Base-by-base conservation (phyloP, 2,797 vertebrate species). In the Carapus acus region DNA sequence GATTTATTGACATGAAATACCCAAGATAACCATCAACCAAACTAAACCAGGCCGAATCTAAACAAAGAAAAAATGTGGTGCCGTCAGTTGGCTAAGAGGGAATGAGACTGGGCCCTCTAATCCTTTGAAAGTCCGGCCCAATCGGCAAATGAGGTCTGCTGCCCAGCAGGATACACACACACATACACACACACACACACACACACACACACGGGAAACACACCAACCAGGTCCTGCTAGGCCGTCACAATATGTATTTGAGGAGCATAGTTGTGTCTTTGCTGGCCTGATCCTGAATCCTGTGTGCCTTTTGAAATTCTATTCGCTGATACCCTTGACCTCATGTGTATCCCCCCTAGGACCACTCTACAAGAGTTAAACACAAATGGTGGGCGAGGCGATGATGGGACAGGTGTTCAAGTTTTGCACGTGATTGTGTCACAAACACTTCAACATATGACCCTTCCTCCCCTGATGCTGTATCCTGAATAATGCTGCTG, bases 221-320 rank as follows among this genome's bases (percentile, higher is more conserved):
- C 46, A 62, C n/a, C 24, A 49, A 12, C 62, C 43, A n/a, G n/a
- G n/a, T n/a, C n/a, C n/a, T n/a, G n/a, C n/a, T n/a, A n/a, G n/a
- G 27, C 27, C 6, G 6, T 29, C 27, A 29, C 11, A 11, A 29
- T 29, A 6, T 63, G 39, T 53, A 38, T 54, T 58, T 55, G 54
- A 45, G 62, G 45, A 42, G 58, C 18, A 48, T 9, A 19, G 48
- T 3, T 6, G 41, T 59, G 56, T 50, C 56, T 21, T 62, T 54
- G 53, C 31, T 59, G 58, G 49, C 15, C 65, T 73, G 71, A 57
- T 73, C 58, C 60, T 64, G 45, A 65, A 63, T 72, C 36, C 51
- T 67, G 54, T 44, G 43, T 31, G 53, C 70, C 42, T 56, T 39
- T 46, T 17, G 43, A 77, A 70, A 78, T 79, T 71, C 66, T 22